Evolutionary conservation across 2,113 vertebrate genomes (phyloP).

Genomic region (Donacobius atricapilla): DNA sequence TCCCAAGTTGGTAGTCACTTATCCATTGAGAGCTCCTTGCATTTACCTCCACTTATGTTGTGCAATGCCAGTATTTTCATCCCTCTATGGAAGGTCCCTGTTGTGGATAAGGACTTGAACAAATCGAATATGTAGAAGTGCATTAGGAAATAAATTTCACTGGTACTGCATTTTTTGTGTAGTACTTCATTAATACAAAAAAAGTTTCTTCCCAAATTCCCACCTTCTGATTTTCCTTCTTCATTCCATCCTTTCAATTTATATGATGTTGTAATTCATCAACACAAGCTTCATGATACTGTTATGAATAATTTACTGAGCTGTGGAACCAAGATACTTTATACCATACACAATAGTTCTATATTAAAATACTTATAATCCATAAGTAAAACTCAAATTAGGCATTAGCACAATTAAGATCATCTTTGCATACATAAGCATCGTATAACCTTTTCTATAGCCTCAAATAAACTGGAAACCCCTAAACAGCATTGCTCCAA

Average conservation of each 20-base stretch:
- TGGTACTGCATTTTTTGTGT: not conserved
- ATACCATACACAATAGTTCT: not conserved
- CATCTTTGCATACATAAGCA: not conserved
- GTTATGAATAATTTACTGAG: constrained; percentile 6
- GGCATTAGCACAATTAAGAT: not conserved
- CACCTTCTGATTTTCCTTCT: not conserved
- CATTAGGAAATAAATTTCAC: constrained; percentile 17
- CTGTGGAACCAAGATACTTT: not conserved
- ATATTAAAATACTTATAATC: not conserved
- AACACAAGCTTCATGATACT: not conserved
- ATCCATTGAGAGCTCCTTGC: not conserved
- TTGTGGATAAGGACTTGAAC: not conserved
- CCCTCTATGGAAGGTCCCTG: not conserved
- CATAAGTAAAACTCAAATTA: not conserved
- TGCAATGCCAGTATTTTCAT: not conserved
- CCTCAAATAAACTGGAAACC: not conserved
- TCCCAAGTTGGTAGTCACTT: not conserved
- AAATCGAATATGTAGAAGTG: not conserved
- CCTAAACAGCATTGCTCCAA: not conserved
- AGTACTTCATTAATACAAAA: not conserved
- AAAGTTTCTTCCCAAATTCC: not conserved
- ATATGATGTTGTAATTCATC: not conserved
- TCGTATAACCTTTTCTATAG: not conserved
- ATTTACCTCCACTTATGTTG: not conserved
- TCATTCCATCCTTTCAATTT: not conserved